Percentiles rank a stretch among this genome's conserved stretches.
These are phyloP conservation scores for Varroa destructor DNA, from an alignment of 1,140 invertebrate species.

Conservation along the genomic window DNA sequence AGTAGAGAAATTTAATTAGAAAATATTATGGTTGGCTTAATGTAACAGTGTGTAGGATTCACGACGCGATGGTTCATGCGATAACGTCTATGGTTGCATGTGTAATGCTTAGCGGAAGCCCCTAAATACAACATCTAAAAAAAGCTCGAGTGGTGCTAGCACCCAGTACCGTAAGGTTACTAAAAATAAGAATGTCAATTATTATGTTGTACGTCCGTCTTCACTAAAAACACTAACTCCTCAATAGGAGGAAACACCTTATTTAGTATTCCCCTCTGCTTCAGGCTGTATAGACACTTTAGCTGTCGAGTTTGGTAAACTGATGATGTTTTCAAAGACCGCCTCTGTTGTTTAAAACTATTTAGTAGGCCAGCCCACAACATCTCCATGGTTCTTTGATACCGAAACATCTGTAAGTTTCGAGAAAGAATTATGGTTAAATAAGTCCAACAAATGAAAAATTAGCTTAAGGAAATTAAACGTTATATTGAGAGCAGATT, in stretches of 20 bases:
- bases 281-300: neutral
- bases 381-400: too few species aligned
- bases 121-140: neutral
- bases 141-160: neutral
- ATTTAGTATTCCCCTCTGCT: neutral
- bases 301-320: too few species aligned
- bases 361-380: too few species aligned
- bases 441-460: too few species aligned
- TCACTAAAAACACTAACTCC: neutral
- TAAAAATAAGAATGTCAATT: too few species aligned
- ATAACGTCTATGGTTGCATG: neutral
- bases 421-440: too few species aligned
- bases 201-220: too few species aligned
- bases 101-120: neutral
- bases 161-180: neutral
- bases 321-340: too few species aligned
- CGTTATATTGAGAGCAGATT: too few species aligned
- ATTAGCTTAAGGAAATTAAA: too few species aligned
- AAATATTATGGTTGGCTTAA: neutral
- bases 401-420: too few species aligned
- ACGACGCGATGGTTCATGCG: neutral
- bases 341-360: too few species aligned
- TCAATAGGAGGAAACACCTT: constrained; percentile 8
- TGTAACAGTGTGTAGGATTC: neutral
- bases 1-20: neutral